Evolutionary conservation across 35 echinoderm and acorn worm genomes (phyloP), one percentile per base, ranked within the genome.

Genomic region (Eucidaris tribuloides): DNA sequence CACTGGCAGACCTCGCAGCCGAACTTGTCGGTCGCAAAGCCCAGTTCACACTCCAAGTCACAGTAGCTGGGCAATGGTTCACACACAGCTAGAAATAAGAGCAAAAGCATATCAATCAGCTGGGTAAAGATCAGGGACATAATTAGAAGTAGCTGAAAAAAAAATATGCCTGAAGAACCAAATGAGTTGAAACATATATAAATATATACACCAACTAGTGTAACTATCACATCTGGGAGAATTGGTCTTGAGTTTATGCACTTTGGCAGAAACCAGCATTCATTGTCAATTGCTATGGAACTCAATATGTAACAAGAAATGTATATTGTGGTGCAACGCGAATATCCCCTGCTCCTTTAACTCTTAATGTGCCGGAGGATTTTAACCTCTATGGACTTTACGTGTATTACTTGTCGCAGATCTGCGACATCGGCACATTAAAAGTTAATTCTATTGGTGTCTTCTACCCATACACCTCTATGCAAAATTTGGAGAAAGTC

Each of bases 1-100:
- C 84, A 86, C 9, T 32, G 43, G 23, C 84, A 86, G 3, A 39
- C 27, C 46, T 86, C 84, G 78, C 84, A 86, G 6, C 84, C 84
- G 61, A 54, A 77, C n/a, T 37, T 78, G 62, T 86, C 70, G 13
- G 84, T 86, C 1, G 84, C 68, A 60, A 57, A 78, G 19, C 84
- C 84, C 45, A 14, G 20, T 29, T 58, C 45, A 77, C 84, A 86
- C 25, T 71, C 52, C 4, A 77, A 34, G 27, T 77, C 57, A 50
- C 64, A 77, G 48, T 72, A 55, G 7, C 34, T 2, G 27, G 68
- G 41, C 14, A 86, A 22, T 28, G 84, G 66, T 37, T 39, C 34
- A 77, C 84, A 86, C 18, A 72, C 42, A 23, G n/a, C 80, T 86
- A 64, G 33, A 20, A 42, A 14, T 32, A 4, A 30, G 33, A 23